Conservation (phyloP, 1,140 invertebrate species). For the Lutraria rhynchaena region DNA sequence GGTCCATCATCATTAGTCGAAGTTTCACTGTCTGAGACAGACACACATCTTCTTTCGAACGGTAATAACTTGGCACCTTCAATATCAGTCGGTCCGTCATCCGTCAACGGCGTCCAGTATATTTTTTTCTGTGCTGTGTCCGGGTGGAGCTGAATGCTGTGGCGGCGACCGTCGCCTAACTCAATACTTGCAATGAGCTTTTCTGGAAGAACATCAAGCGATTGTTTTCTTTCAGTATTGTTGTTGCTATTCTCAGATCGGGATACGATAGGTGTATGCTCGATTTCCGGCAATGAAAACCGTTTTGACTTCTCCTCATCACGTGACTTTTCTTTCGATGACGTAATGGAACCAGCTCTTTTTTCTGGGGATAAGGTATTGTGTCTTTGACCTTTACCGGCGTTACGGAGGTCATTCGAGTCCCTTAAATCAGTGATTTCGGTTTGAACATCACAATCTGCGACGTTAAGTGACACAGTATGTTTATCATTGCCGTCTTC, state of each 20-base stretch:
- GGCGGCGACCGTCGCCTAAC: conserved; percentile 41
- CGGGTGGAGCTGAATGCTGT: conserved; percentile 31
- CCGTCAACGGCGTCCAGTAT: conserved; percentile 30
- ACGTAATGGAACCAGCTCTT: background rate
- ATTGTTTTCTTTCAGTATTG: conserved; percentile 9
- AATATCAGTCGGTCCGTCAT: background rate
- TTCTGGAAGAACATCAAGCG: conserved; percentile 47
- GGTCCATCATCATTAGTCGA: conserved; percentile 51
- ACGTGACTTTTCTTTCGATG: conserved; percentile 9
- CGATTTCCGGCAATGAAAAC: conserved; percentile 46
- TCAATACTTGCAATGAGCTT: conserved; percentile 56
- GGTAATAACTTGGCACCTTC: conserved; percentile 2
- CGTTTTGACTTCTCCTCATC: conserved; percentile 2
- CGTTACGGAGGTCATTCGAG: too few relatives aligned
- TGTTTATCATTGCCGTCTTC: background rate
- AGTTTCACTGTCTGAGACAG: conserved; percentile 46
- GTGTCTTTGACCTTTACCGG: background rate
- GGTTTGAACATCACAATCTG: background rate
- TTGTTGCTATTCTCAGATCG: background rate
- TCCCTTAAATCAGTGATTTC: conserved; percentile 1
- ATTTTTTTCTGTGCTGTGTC: conserved; percentile 36
- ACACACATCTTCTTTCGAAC: conserved; percentile 32
- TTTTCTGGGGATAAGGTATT: background rate
- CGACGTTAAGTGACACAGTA: background rate
- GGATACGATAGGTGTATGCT: conserved; percentile 3